Percentiles rank a stretch among this genome's conserved stretches.
phyloP scores from a whole-genome alignment of 2,797 vertebrate genomes.

The Gallinago stenura region DNA sequence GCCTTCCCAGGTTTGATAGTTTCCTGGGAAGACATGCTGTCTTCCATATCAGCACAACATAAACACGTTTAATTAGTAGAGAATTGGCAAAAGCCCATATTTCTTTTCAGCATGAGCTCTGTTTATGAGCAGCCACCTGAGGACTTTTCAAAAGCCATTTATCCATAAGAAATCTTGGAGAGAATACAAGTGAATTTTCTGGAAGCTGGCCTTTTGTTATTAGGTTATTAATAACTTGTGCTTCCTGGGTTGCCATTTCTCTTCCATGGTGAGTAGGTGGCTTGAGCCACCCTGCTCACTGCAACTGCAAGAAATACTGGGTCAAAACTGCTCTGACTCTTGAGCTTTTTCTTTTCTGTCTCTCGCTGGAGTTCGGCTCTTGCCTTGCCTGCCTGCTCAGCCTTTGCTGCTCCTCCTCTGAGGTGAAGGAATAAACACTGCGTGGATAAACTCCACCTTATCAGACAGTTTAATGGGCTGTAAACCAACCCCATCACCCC shows the following conservation, averaged over 20 bases:
- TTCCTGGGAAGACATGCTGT: not conserved
- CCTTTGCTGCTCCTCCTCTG: not conserved
- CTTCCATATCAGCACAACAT: constrained; percentile 18
- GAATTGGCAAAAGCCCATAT: not conserved
- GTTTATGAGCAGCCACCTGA: not conserved
- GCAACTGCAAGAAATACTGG: not conserved
- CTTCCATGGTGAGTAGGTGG: not conserved
- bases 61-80: constrained; percentile 54
- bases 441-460: not conserved
- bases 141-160: not conserved
- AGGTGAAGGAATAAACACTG: not conserved
- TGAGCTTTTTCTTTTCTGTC: not conserved
- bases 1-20: not conserved
- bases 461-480: not conserved
- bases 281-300: not conserved
- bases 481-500: not conserved
- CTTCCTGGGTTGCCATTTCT: not conserved
- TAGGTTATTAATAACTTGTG: not conserved
- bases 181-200: not conserved
- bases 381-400: not conserved
- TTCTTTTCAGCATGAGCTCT: not conserved
- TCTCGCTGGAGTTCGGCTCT: not conserved
- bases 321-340: not conserved
- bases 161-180: not conserved
- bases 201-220: not conserved